Evolutionary conservation across 2,797 vertebrate species (phyloP).

Genomic region (Dryobates pubescens): DNA sequence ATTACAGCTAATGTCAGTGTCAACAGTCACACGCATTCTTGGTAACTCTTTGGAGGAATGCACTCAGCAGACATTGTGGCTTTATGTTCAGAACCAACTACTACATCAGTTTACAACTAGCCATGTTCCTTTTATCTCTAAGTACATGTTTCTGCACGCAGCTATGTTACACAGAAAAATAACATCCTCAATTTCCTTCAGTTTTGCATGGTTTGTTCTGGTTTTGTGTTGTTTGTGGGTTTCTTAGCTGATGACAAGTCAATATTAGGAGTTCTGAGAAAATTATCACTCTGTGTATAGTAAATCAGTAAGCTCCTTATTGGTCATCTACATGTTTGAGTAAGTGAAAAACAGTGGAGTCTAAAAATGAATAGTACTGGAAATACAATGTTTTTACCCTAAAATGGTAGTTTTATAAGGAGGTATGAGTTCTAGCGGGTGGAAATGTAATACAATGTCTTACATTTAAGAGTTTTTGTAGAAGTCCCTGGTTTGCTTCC

Average conservation of each 20-base stretch:
- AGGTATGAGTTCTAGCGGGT: background rate
- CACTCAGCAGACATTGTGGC: background rate
- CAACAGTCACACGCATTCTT: background rate
- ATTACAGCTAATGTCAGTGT: background rate
- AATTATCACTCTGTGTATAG: constrained; percentile 25
- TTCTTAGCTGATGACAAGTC: constrained; percentile 14
- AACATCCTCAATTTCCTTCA: background rate
- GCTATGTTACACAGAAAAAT: background rate
- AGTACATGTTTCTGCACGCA: background rate
- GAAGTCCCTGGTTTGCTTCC: background rate
- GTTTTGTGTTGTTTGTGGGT: background rate
- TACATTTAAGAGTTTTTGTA: background rate
- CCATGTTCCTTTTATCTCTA: background rate
- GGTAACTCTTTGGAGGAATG: background rate
- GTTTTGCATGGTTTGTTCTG: background rate
- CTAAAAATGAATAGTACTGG: constrained; percentile 45
- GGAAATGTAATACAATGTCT: background rate
- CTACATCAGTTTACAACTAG: too few relatives aligned
- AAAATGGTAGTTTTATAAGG: background rate
- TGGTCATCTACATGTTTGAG: constrained; percentile 66
- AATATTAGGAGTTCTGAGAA: constrained; percentile 65
- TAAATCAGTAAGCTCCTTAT: constrained; percentile 64
- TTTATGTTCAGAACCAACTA: background rate
- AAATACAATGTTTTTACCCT: background rate
- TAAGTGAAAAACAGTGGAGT: constrained; percentile 60